Evolutionary conservation across 2,113 vertebrate genomes (phyloP), one percentile per base, ranked within the genome.

Genomic region (Verasper variegatus): DNA sequence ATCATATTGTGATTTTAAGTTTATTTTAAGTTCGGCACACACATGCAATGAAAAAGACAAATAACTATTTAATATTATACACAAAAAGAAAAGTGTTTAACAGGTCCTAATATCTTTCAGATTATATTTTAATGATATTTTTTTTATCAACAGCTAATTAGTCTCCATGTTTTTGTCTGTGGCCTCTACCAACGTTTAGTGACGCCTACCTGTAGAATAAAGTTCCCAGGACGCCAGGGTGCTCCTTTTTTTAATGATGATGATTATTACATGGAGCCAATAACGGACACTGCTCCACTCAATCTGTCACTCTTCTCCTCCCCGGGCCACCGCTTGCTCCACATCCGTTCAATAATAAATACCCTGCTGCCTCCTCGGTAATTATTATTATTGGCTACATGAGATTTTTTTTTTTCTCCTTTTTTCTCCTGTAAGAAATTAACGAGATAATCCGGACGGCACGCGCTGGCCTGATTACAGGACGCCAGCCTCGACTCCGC

Each of bases 391-490:
- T 97, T 87, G 91, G 88, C 88, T 77, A 93, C 95, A 94, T 94
- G 94, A 95, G 95, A 26, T 63, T 79, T 76, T 76, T 85, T 71
- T 95, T 79, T 24, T 45, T 27, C 27, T 95, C 31, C 2, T 37
- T 10, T 13, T 80, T 80, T 58, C 69, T 83, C 86, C 82, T 81
- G 80, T 85, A 73, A 97, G 96, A 97, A 97, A 97, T 96, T 96
- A 98, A 97, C 95, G 95, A 96, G 97, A 95, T 98, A 97, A 98
- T 98, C 97, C 96, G 96, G 89, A 94, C 93, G 95, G 96, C 97
- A 97, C 97, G 97, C 96, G 97, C 92, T 95, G 92, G 94, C 94
- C 94, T 98, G 97, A 98, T 98, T 97, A 97, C 95, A 95, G 95
- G 96, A 95, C 96, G 94, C 94, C 92, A 90, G 88, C 91, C 95